These are phyloP conservation scores for Ameiurus melas DNA, from an alignment of 2,113 vertebrate species.

Conservation along the genomic window DNA sequence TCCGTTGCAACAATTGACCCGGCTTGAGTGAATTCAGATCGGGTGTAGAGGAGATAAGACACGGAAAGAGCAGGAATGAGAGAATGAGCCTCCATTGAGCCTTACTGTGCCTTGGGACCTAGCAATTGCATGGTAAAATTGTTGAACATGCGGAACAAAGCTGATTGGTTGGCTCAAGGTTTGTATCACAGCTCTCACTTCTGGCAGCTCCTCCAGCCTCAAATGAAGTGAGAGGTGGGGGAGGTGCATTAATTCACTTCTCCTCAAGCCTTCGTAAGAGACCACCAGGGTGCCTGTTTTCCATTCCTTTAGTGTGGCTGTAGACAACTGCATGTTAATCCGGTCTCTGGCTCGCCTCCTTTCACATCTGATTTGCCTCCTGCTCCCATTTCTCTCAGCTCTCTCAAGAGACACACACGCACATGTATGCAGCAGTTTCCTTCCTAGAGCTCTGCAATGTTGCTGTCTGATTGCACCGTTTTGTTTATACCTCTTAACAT, in stretches of 20 bases:
- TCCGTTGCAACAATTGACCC: slow-evolving; percentile 26
- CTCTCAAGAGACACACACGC: neutral
- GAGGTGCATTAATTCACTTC: slow-evolving; percentile 16
- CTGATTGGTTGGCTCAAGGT: slow-evolving; percentile 30
- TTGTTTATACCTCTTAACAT: slow-evolving; percentile 29
- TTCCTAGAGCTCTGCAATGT: neutral
- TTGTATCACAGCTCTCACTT: slow-evolving; percentile 15
- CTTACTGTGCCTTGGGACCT: slow-evolving; percentile 9
- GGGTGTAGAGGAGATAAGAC: neutral
- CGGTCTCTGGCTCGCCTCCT: slow-evolving; percentile 37
- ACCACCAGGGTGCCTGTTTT: slow-evolving; percentile 40
- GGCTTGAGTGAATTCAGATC: slow-evolving; percentile 10
- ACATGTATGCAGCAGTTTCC: slow-evolving; percentile 19
- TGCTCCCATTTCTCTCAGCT: slow-evolving; percentile 37
- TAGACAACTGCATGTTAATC: slow-evolving; percentile 46
- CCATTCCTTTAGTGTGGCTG: slow-evolving; percentile 37
- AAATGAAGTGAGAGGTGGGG: slow-evolving; percentile 10
- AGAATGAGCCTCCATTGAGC: neutral
- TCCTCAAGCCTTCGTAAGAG: slow-evolving; percentile 43
- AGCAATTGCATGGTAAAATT: slow-evolving; percentile 29
- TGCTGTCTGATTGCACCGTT: slow-evolving; percentile 28
- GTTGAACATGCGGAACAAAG: slow-evolving; percentile 17
- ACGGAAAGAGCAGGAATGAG: neutral
- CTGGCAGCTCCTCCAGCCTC: slow-evolving; percentile 6
- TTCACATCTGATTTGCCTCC: slow-evolving; percentile 52